phyloP scores from a whole-genome alignment of 2,888 invertebrate genomes.

The Tridacna gigas region DNA sequence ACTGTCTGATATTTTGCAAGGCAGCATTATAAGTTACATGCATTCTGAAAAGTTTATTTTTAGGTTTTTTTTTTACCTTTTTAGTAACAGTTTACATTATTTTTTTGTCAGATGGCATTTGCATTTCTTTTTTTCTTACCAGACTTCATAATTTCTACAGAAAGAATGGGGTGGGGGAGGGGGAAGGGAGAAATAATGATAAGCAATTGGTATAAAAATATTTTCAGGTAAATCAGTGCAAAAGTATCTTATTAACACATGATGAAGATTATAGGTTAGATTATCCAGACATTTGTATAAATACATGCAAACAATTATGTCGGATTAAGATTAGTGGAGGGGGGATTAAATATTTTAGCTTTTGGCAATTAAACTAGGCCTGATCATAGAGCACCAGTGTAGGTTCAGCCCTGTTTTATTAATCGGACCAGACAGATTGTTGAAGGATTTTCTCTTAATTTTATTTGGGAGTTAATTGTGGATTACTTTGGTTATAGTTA shows the following conservation, averaged over 20 bases:
- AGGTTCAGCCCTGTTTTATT: background rate
- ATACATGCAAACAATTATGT: background rate
- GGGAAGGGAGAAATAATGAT: no score
- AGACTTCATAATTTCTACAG: no score
- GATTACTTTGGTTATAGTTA: background rate
- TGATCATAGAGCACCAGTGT: background rate
- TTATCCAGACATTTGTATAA: background rate
- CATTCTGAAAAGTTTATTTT: no score
- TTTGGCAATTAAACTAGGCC: slow-evolving; percentile 3
- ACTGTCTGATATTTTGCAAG: no score
- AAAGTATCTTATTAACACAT: slow-evolving; percentile 1
- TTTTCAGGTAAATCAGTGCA: slow-evolving; percentile 4
- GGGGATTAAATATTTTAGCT: slow-evolving; percentile 2
- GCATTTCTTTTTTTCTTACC: no score
- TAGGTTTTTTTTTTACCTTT: no score
- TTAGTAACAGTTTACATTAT: no score
- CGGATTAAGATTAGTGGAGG: background rate
- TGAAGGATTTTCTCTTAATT: background rate
- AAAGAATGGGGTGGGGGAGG: no score
- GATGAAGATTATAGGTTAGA: slow-evolving; percentile 3
- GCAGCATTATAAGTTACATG: no score
- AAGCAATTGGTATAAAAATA: background rate
- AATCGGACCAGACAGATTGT: background rate
- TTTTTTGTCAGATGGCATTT: no score
- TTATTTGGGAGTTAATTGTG: background rate